phyloP scores from a whole-genome alignment of 2,888 invertebrate species.

The Chorisops tibialis region DNA sequence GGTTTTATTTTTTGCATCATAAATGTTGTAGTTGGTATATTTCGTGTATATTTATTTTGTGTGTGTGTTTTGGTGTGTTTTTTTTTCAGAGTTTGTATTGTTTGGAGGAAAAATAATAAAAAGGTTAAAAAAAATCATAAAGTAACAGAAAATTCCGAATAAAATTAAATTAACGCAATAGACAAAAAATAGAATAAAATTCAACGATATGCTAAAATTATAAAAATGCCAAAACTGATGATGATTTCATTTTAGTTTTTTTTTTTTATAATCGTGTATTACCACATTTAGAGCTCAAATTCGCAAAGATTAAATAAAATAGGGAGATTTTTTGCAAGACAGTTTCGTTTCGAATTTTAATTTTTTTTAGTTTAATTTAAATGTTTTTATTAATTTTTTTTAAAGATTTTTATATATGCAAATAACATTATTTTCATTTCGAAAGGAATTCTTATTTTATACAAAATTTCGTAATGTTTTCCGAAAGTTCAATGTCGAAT shows the following conservation, averaged over 20 bases:
- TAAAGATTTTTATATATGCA: constrained; percentile 16
- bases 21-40: constrained; percentile 25
- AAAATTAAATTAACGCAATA: constrained; percentile 49
- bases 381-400: not conserved
- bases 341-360: not conserved
- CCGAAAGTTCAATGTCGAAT: too few species aligned
- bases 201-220: too few species aligned
- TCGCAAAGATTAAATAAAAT: constrained; percentile 15
- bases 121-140: constrained; percentile 34
- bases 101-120: constrained; percentile 42
- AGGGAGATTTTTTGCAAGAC: not conserved
- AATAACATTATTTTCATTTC: not conserved
- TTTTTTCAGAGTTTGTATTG: constrained; percentile 50
- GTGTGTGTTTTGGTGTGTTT: constrained; percentile 30
- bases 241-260: too few species aligned
- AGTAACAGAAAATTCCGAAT: constrained; percentile 36
- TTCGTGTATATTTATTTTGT: constrained; percentile 23
- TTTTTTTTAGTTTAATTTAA: not conserved
- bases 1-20: constrained; percentile 18
- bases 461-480: too few species aligned
- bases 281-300: constrained; percentile 8
- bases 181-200: not conserved
- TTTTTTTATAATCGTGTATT: constrained; percentile 9
- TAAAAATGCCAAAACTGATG: too few species aligned
- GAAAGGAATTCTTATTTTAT: too few species aligned